phyloP scores from a whole-genome alignment of 2,113 vertebrate species.

The Pristiophorus japonicus region DNA sequence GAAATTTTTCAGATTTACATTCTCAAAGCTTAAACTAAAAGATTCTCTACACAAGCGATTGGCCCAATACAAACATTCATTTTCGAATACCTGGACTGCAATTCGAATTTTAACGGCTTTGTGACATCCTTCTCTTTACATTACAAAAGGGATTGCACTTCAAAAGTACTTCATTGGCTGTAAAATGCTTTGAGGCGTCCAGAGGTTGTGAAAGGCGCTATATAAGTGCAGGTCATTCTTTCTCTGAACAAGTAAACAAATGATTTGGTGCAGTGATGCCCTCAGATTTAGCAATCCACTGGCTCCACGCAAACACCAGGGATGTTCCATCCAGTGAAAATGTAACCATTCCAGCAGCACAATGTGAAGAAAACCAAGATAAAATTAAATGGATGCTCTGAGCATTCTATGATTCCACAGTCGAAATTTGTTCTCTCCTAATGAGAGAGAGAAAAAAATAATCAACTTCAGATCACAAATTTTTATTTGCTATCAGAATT shows the following conservation, averaged over 20 bases:
- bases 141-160: not conserved
- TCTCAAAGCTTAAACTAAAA: not conserved
- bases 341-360: not conserved
- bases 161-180: not conserved
- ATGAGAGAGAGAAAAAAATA: not conserved
- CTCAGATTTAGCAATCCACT: not conserved
- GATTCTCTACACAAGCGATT: not conserved
- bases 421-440: not conserved
- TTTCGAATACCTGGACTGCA: not conserved
- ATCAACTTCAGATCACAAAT: not conserved
- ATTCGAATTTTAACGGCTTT: not conserved
- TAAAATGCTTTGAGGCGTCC: not conserved
- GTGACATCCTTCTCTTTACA: not conserved
- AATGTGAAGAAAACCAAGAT: not conserved
- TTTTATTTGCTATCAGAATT: too few relatives aligned
- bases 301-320: not conserved
- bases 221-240: not conserved
- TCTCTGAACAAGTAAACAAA: not conserved
- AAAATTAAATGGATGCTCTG: not conserved
- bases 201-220: not conserved
- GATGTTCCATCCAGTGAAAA: not conserved
- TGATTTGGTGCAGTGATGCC: not conserved
- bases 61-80: not conserved
- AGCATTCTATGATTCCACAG: not conserved
- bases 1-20: not conserved